A percentile compares a stretch with the other conserved stretches of the same genome.
Evolutionary conservation across 2,797 vertebrate species (phyloP).

Genomic region (Typhlichthys eigenmanni): DNA sequence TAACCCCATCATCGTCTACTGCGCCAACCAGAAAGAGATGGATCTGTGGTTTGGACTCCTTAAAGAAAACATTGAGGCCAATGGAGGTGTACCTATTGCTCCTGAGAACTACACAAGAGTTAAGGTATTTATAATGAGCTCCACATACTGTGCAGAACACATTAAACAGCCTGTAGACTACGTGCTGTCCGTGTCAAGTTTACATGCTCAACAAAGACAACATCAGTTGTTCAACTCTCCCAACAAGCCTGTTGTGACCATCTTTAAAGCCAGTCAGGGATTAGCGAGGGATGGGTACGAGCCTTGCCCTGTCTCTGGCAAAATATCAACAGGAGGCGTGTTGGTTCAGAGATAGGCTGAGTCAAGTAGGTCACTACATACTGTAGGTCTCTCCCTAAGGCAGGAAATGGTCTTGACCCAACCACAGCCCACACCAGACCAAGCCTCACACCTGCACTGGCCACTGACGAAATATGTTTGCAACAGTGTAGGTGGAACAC

Average conservation of each 20-base stretch:
- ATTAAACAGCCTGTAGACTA: too few species aligned
- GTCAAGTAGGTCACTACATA: constrained; percentile 61
- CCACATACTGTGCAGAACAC: neutral
- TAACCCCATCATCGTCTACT: constrained; percentile 89
- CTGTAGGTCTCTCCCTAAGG: constrained; percentile 55
- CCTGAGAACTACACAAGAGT: constrained; percentile 71
- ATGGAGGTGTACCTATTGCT: constrained; percentile 73
- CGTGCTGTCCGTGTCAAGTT: neutral
- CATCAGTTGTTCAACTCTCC: neutral
- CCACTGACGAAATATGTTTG: constrained; percentile 23
- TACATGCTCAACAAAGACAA: neutral
- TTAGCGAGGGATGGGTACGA: neutral
- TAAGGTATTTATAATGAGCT: constrained; percentile 63
- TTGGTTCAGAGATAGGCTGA: constrained; percentile 40
- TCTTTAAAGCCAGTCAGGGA: neutral
- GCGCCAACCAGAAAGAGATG: constrained; percentile 83
- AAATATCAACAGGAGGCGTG: neutral
- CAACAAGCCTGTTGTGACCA: neutral
- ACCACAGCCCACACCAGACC: constrained; percentile 44
- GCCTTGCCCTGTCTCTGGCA: neutral
- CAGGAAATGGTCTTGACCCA: constrained; percentile 67
- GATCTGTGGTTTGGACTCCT: constrained; percentile 89
- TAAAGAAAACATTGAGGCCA: constrained; percentile 87
- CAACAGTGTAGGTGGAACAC: constrained; percentile 26
- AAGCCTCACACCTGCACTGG: constrained; percentile 50